Evolutionary conservation across 1,140 invertebrate species (phyloP).

Genomic region (Saccostrea cuccullata): DNA sequence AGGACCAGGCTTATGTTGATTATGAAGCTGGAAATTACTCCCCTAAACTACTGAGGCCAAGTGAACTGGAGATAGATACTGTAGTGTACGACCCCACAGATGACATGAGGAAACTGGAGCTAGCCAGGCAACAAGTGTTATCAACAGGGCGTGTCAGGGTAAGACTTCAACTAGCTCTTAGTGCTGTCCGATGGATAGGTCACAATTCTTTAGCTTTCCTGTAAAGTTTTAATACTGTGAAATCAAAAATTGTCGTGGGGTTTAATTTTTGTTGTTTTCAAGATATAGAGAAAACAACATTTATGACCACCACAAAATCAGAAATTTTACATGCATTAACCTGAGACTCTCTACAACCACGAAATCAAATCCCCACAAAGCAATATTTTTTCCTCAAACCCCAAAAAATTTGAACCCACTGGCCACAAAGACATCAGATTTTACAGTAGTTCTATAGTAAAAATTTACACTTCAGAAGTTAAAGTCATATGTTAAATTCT

Average conservation of each 20-base stretch:
- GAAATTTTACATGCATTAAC: too few species aligned
- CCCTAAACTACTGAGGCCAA: constrained; percentile 85
- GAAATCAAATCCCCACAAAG: too few species aligned
- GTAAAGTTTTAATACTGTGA: too few species aligned
- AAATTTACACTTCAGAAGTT: background rate
- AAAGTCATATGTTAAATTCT: background rate
- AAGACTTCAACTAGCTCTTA: background rate
- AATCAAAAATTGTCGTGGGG: too few species aligned
- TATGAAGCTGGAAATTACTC: constrained; percentile 91
- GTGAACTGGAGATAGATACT: constrained; percentile 89
- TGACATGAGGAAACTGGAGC: constrained; percentile 87
- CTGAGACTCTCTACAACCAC: too few species aligned
- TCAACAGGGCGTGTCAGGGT: constrained; percentile 82
- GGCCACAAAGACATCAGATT: too few species aligned
- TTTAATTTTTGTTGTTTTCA: too few species aligned
- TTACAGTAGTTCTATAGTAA: background rate
- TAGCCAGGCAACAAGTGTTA: constrained; percentile 80
- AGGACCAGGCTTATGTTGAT: constrained; percentile 79
- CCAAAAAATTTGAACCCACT: too few species aligned
- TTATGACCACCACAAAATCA: too few species aligned
- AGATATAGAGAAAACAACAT: too few species aligned
- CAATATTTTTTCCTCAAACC: too few species aligned
- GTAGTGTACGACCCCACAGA: constrained; percentile 89
- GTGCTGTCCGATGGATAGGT: background rate
- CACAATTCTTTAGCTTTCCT: background rate